These are phyloP conservation scores for Genyomyrus donnyi DNA, from an alignment of 2,113 vertebrate genomes.

Conservation along the genomic window DNA sequence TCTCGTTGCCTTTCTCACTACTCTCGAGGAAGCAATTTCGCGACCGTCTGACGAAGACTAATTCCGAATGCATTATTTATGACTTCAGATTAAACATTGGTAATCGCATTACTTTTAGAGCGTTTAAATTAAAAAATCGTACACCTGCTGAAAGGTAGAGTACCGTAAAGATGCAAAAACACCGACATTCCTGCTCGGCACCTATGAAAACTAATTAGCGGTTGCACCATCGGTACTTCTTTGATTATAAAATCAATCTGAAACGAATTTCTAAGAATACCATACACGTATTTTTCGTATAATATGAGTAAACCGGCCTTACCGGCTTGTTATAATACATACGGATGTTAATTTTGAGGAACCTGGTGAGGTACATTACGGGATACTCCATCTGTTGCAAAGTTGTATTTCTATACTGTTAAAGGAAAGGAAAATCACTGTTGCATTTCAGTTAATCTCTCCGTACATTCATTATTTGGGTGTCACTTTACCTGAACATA, in stretches of 20 bases:
- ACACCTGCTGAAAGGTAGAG: not conserved
- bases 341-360: not conserved
- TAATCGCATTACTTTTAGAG: not conserved
- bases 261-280: not conserved
- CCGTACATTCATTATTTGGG: not conserved
- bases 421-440: not conserved
- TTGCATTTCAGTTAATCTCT: not conserved
- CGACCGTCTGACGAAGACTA: not conserved
- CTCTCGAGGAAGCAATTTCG: not conserved
- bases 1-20: not conserved
- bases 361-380: not conserved
- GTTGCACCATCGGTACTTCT: not conserved
- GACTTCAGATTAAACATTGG: not conserved
- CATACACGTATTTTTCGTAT: not conserved
- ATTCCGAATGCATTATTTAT: not conserved
- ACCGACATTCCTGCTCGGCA: not conserved
- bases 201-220: not conserved
- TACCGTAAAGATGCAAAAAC: not conserved
- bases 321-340: not conserved
- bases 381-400: not conserved
- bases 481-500: not conserved
- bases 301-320: not conserved
- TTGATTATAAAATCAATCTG: not conserved
- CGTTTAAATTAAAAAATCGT: not conserved
- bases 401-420: not conserved